Evolutionary conservation across 2,113 vertebrate species (phyloP), one percentile per base, ranked within the genome.

Genomic region (Caretta caretta): DNA sequence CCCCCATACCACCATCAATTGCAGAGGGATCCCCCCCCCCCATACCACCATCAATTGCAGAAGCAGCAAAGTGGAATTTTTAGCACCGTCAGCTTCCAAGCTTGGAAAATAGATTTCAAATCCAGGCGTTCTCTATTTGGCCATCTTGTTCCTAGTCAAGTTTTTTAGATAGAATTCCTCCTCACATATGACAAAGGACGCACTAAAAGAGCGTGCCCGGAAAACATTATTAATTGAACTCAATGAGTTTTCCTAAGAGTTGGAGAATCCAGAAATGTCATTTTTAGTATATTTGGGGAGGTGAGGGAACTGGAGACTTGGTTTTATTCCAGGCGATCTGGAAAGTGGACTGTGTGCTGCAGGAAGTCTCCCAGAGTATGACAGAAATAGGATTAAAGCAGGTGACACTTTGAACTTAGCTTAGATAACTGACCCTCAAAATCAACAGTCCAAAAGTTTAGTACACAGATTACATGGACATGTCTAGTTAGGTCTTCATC

Each of bases 371-470:
- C 6, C 90, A 53, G 94, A 95, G 96, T 95, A 97, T 93, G 97
- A 95, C 97, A 97, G 96, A 95, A 91, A 91, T 94, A 90, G 97
- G 97, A 97, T 98, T 97, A 98, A 98, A 97, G 96, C 96, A 97
- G 97, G 95, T 98, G 97, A 95, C 93, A 95, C 97, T 98, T 98
- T 98, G 97, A 98, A 97, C 97, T 97, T 93, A 95, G 96, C 95
- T 98, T 97, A 98, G 97, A 97, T 97, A 97, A 96, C 90, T 97
- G 97, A 98, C 97, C 97, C 97, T 97, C 95, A 97, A 97, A 98
- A 98, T 97, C 97, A 97, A 97, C 97, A 98, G 97, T 96, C 94
- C 97, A 97, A 97, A 98, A 97, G 94, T 98, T 98, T 98, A 94
- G 97, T 97, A 96, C 97, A 97, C 96, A 97, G 96, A 98, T 96